Evolutionary conservation across 53 echinoderm and acorn worm species (phyloP).

Genomic region (Holothuria scabra): DNA sequence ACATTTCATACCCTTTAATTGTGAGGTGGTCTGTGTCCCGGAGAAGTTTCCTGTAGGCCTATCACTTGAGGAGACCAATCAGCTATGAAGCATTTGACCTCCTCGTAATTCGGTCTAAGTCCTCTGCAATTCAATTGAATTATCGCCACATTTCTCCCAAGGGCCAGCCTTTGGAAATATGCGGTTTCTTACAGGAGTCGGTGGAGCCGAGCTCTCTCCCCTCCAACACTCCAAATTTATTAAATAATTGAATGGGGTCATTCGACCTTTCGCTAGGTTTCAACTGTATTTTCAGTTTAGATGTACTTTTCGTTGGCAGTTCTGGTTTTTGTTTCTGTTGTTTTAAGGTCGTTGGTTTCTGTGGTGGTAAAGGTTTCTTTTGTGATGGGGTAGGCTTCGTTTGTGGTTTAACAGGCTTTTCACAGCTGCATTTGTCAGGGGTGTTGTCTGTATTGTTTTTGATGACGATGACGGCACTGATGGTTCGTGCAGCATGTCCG

Average conservation of each 20-base stretch:
- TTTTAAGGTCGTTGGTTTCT: too few relatives aligned
- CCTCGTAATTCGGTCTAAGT: conserved; percentile 26
- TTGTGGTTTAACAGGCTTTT: too few relatives aligned
- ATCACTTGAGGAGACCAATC: not conserved
- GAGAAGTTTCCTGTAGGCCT: not conserved
- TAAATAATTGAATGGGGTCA: not conserved
- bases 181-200: not conserved
- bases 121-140: conserved; percentile 17
- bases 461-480: not conserved
- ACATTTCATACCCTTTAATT: too few relatives aligned
- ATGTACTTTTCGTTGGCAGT: too few relatives aligned
- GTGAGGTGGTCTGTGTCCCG: too few relatives aligned
- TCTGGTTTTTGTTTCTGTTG: too few relatives aligned
- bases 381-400: too few relatives aligned
- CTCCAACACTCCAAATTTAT: not conserved
- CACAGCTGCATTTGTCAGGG: too few relatives aligned
- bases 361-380: too few relatives aligned
- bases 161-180: conserved; percentile 3
- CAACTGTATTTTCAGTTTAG: too few relatives aligned
- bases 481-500: too few relatives aligned
- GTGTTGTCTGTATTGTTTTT: not conserved
- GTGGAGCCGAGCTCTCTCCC: not conserved
- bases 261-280: too few relatives aligned
- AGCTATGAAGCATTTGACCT: conserved; percentile 16
- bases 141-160: conserved; percentile 1